Percentiles rank a stretch among this genome's conserved stretches.
Conservation (phyloP, 2,797 vertebrate genomes). For the Syngnathus rostellatus region DNA sequence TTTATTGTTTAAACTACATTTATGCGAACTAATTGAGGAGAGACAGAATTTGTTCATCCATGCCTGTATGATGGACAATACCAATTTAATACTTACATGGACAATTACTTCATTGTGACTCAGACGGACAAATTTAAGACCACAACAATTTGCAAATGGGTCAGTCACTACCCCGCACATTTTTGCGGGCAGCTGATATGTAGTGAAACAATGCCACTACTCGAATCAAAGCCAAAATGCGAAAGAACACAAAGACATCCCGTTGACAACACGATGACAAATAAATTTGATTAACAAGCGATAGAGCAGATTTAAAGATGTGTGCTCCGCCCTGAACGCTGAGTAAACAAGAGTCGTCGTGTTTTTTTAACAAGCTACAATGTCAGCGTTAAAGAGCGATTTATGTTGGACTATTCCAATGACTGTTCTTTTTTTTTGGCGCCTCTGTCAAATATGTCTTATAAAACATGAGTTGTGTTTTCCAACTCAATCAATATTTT, state of each 20-base stretch:
- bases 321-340: not conserved
- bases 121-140: not conserved
- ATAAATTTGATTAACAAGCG: too few relatives aligned
- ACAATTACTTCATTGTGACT: too few relatives aligned
- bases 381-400: constrained; percentile 58
- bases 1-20: not conserved
- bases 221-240: too few relatives aligned
- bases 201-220: too few relatives aligned
- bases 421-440: constrained; percentile 28
- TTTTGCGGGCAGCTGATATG: not conserved
- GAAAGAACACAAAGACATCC: too few relatives aligned
- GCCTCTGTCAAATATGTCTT: constrained; percentile 46
- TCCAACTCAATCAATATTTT: not conserved
- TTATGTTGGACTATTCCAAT: constrained; percentile 51
- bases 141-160: not conserved
- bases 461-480: constrained; percentile 36
- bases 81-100: too few relatives aligned
- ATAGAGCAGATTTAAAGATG: too few relatives aligned
- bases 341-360: constrained; percentile 48
- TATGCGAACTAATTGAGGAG: too few relatives aligned
- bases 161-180: not conserved
- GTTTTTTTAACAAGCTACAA: constrained; percentile 51
- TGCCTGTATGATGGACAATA: too few relatives aligned
- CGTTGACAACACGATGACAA: too few relatives aligned
- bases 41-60: too few relatives aligned